phyloP scores from a whole-genome alignment of 2,113 vertebrate species.

The Nicator chloris region DNA sequence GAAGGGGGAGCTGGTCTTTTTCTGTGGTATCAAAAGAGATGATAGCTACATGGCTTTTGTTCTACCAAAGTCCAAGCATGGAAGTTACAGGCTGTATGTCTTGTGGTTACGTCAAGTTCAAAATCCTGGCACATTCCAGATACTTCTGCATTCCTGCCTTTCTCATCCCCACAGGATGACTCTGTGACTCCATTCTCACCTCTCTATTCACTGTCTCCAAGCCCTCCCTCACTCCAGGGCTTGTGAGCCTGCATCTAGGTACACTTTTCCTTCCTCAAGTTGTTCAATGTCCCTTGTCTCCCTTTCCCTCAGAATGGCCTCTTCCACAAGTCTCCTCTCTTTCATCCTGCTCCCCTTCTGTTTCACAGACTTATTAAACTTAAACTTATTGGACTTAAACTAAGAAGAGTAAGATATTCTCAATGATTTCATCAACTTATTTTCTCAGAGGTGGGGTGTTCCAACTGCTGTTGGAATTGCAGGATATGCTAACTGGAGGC shows the following conservation, averaged over 20 bases:
- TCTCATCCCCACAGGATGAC: neutral
- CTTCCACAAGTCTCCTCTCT: rapidly evolving
- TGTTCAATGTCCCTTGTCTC: neutral
- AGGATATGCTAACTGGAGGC: neutral
- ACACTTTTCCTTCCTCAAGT: neutral
- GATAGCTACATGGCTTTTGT: neutral
- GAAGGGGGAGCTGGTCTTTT: neutral
- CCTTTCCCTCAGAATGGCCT: neutral
- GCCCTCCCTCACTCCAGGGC: neutral
- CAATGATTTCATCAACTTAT: neutral
- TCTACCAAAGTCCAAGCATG: neutral
- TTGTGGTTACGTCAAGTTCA: neutral
- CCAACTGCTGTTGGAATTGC: neutral
- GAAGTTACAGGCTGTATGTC: neutral
- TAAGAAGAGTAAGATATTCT: neutral
- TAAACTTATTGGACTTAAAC: neutral
- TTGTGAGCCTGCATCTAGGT: neutral
- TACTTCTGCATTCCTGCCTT: neutral
- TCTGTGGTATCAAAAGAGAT: neutral
- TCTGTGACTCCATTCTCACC: neutral
- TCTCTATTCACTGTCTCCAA: neutral
- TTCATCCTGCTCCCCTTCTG: neutral
- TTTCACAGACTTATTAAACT: neutral
- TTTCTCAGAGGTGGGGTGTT: neutral
- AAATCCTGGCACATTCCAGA: neutral